Evolutionary conservation across 35 echinoderm and acorn worm species (phyloP).

Genomic region (Diadema setosum): DNA sequence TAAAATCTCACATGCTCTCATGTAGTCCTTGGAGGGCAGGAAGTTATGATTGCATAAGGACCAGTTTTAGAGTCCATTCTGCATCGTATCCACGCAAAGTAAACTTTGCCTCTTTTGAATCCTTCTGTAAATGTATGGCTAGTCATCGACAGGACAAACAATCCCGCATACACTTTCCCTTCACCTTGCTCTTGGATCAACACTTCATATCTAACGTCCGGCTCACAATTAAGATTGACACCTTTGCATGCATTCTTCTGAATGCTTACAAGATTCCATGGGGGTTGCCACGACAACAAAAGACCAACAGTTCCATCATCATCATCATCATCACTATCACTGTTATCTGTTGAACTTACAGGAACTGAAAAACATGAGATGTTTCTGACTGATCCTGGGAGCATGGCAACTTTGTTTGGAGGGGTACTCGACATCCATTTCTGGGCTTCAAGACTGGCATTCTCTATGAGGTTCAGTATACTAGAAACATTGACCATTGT

Average conservation of each 20-base stretch:
- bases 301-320: neutral
- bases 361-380: neutral
- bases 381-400: constrained; percentile 14
- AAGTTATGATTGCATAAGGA: constrained; percentile 12
- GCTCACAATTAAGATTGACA: neutral
- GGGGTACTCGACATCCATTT: neutral
- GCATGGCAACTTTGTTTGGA: neutral
- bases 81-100: constrained; percentile 67
- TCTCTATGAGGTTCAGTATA: constrained; percentile 18
- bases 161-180: neutral
- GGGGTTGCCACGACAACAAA: constrained; percentile 51
- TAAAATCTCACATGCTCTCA: no score
- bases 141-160: constrained; percentile 41
- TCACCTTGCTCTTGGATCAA: constrained; percentile 57
- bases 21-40: neutral
- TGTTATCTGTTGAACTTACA: neutral
- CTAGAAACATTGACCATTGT: constrained; percentile 71
- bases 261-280: constrained; percentile 59
- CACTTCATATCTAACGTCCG: constrained; percentile 78
- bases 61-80: constrained; percentile 14
- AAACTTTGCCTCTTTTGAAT: neutral
- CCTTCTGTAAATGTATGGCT: constrained; percentile 29
- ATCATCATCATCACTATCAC: neutral
- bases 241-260: neutral
- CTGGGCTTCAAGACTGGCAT: neutral